These are phyloP conservation scores for Caranx ignobilis DNA, from an alignment of 2,113 vertebrate species.

Conservation along the genomic window DNA sequence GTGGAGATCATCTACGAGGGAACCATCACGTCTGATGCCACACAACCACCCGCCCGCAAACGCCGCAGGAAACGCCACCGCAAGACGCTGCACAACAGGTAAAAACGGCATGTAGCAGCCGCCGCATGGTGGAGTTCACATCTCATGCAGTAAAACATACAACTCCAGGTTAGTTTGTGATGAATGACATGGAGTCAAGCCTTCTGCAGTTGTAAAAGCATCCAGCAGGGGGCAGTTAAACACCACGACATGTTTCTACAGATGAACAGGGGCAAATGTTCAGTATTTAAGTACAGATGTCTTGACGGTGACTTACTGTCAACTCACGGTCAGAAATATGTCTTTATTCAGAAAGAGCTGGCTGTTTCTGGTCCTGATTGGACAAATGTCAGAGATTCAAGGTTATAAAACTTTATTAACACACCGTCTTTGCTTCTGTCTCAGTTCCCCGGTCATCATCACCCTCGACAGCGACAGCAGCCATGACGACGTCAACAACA, in stretches of 20 bases:
- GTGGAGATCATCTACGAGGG: constrained; percentile 81
- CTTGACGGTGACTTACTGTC: too few species aligned
- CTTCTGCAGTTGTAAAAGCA: not conserved
- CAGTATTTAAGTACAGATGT: too few species aligned
- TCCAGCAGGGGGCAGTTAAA: not conserved
- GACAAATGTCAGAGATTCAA: not conserved
- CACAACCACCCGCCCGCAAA: not conserved
- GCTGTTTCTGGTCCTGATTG: not conserved
- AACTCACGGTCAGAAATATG: too few species aligned
- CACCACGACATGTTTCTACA: too few species aligned
- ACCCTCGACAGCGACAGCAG: constrained; percentile 77
- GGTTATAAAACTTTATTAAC: not conserved
- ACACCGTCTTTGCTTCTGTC: not conserved
- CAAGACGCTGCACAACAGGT: constrained; percentile 46
- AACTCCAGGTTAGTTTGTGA: too few species aligned
- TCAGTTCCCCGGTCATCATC: constrained; percentile 73
- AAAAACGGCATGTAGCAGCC: too few species aligned
- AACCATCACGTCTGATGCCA: fast-evolving
- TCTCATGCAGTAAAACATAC: too few species aligned
- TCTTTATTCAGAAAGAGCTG: not conserved
- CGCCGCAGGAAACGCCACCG: constrained; percentile 52
- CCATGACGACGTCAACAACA: not conserved
- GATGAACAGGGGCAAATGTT: too few species aligned
- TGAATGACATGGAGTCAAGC: not conserved
- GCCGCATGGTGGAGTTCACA: too few species aligned